Evolutionary conservation across 2,113 vertebrate genomes (phyloP), one percentile per base, ranked within the genome.

Genomic region (Pipa parva): DNA sequence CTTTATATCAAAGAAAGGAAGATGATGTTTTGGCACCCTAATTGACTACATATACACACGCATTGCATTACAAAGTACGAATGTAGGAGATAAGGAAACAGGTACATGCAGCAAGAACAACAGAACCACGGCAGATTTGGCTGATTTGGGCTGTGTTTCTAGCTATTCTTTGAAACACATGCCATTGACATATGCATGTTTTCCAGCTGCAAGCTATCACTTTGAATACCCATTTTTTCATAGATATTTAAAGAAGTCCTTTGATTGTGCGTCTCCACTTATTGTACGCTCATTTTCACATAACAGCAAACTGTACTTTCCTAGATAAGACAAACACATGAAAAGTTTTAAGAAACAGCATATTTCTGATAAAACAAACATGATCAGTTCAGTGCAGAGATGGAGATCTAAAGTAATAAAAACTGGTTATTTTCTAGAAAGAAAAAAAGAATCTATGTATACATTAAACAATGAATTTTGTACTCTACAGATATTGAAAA

Each of bases 281-380:
- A 59, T 51, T 22, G 33, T 59, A 45, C n/a, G 18, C 55, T 59
- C 26, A 25, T 70, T 33, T 70, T 61, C 66, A 70, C 57, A 70
- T 61, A 58, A 70, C 46, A 60, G 58, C 66, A 17, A 54, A 60
- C 13, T 70, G 66, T 50, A 70, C 48, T 70, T 61, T 60, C 66
- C 66, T 70, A 59, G 31, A 51, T 54, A 54, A 70, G 25, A 70
- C 57, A 70, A 60, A 70, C 26, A 22, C 31, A 59, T 68, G 50
- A 59, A 60, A 39, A 60, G 39, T 21, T 68, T 68, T 50, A 25
- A 37, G 25, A 18, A 52, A 60, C 37, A 60, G 29, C n/a, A 17
- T 42, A 17, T 15, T 18, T 1, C 39, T 42, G 7, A 15, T 42
- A n/a, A 42, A n/a, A 42, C 39, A 42, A 42, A n/a, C n/a, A n/a